Percentiles rank a stretch among this genome's conserved stretches.
phyloP scores from a whole-genome alignment of 2,797 vertebrate genomes.

The Alauda arvensis region DNA sequence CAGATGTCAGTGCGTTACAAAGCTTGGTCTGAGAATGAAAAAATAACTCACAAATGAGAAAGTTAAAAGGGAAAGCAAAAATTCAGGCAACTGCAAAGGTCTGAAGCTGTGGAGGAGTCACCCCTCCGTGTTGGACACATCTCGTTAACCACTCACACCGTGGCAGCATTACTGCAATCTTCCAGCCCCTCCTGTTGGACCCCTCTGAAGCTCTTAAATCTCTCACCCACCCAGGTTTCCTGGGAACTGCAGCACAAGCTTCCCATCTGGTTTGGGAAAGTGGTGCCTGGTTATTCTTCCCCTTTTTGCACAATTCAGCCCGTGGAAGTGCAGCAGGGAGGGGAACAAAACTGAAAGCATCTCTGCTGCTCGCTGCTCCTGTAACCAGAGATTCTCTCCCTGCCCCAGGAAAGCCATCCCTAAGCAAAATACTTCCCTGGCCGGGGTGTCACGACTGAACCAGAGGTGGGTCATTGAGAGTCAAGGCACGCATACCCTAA shows the following conservation, averaged over 20 bases:
- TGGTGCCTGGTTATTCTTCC: not conserved
- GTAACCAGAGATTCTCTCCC: not conserved
- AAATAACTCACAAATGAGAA: not conserved
- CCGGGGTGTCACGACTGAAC: not conserved
- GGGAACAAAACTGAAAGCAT: not conserved
- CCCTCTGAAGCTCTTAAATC: not conserved
- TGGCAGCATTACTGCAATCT: not conserved
- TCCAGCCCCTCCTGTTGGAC: not conserved
- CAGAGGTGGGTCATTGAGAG: constrained; percentile 11
- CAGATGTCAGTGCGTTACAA: constrained; percentile 67
- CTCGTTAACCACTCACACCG: not conserved
- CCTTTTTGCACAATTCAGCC: not conserved
- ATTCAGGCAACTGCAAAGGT: not conserved
- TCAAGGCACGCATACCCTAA: not conserved
- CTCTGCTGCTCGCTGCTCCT: not conserved
- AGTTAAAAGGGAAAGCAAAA: not conserved
- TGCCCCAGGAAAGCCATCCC: not conserved
- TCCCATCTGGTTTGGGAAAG: not conserved
- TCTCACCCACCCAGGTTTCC: not conserved
- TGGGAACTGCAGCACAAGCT: not conserved
- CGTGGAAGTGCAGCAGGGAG: not conserved
- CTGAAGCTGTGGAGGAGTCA: not conserved
- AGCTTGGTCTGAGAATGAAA: constrained; percentile 19
- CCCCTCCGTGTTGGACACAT: not conserved
- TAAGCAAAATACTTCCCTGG: constrained; percentile 33